Conservation (phyloP, 2,797 vertebrate genomes). For the Acipenser oxyrinchus region DNA sequence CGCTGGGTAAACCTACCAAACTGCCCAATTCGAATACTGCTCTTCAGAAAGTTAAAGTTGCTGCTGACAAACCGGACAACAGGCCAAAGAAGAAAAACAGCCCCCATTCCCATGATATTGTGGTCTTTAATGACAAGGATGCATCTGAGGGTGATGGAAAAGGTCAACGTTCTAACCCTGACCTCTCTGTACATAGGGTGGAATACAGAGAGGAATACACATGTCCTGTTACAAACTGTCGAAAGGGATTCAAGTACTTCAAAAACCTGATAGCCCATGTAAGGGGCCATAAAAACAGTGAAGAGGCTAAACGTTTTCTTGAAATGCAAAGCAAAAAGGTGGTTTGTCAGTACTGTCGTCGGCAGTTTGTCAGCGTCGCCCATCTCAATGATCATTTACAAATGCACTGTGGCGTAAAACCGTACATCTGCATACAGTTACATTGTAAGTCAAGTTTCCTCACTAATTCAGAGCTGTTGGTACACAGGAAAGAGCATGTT, state of each 20-base stretch:
- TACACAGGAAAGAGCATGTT: slow-evolving; percentile 79
- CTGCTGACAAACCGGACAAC: slow-evolving; percentile 61
- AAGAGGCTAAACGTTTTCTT: slow-evolving; percentile 86
- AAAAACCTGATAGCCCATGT: slow-evolving; percentile 89
- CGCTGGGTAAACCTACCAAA: slow-evolving; percentile 70
- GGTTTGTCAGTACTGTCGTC: slow-evolving; percentile 92
- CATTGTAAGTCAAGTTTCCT: slow-evolving; percentile 91
- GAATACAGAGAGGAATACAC: slow-evolving; percentile 60
- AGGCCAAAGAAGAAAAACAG: slow-evolving; percentile 74
- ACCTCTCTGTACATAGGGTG: slow-evolving; percentile 45
- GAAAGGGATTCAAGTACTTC: slow-evolving; percentile 89
- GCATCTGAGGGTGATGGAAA: slow-evolving; percentile 59
- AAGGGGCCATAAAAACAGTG: slow-evolving; percentile 79
- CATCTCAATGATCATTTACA: slow-evolving; percentile 94
- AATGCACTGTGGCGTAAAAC: slow-evolving; percentile 88
- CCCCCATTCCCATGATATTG: slow-evolving; percentile 59
- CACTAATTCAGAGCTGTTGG: slow-evolving; percentile 79
- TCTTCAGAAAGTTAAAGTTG: slow-evolving; percentile 56
- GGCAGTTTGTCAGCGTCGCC: slow-evolving; percentile 86
- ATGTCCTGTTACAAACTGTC: slow-evolving; percentile 73
- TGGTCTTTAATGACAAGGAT: slow-evolving; percentile 60
- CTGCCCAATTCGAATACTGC: slow-evolving; percentile 46
- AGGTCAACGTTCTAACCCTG: slow-evolving; percentile 57
- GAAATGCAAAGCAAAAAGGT: slow-evolving; percentile 95
- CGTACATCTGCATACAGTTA: slow-evolving; percentile 94